Conservation (phyloP, 2,797 vertebrate species). For the Sorex maritimensis region DNA sequence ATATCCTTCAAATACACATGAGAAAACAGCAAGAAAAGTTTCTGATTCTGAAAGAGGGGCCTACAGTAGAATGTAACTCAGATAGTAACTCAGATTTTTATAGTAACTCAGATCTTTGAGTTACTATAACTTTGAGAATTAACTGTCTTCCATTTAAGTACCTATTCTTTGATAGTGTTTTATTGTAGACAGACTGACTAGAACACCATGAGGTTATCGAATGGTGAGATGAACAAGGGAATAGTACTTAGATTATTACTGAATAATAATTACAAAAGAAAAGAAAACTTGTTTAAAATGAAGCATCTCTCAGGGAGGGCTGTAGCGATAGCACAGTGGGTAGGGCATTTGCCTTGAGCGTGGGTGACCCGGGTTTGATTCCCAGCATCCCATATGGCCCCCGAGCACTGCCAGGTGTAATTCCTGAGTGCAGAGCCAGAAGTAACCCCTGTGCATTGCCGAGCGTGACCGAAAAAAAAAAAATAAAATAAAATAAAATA, state of each 20-base stretch:
- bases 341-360: no score
- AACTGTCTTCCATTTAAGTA: neutral
- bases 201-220: neutral
- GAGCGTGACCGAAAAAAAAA: no score
- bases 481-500: neutral
- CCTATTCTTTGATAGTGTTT: neutral
- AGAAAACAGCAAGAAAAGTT: neutral
- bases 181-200: neutral
- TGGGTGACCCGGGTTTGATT: no score
- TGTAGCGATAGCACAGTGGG: no score
- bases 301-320: neutral
- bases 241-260: neutral
- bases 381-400: no score
- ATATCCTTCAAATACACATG: no score
- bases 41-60: no score
- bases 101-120: no score
- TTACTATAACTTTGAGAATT: neutral
- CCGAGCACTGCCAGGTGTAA: no score
- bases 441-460: no score
- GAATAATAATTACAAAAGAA: conserved; percentile 16
- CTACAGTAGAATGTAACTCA: neutral
- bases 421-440: no score
- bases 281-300: neutral
- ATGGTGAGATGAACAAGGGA: neutral
- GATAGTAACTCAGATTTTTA: no score